Evolutionary conservation across 2,113 vertebrate genomes (phyloP), one percentile per base, ranked within the genome.

Genomic region (Platycercus adscitus): DNA sequence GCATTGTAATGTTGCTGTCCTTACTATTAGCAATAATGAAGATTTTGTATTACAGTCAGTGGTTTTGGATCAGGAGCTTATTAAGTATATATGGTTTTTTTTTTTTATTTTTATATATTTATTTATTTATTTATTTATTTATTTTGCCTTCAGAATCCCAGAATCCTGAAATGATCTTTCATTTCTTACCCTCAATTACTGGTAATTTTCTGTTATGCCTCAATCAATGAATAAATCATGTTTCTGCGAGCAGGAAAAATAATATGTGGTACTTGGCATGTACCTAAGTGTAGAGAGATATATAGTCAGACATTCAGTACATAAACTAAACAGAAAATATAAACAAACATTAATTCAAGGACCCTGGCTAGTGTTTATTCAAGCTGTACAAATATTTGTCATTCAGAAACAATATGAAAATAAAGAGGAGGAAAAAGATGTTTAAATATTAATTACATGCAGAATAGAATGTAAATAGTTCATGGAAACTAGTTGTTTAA

Each of bases 391-490:
- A 96, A 89, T 95, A 96, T 94, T 95, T 96, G 80, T 69, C 65
- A 91, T 96, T 91, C 65, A 91, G 83, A 95, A 96, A 94, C 58
- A 93, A 93, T 81, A 58, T 13, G 87, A 81, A 96, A 92, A 81
- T 85, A 88, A 83, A 76, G 55, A 90, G 55, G 41, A 86, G 6
- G 35, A 28, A 89, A 91, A 90, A 88, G 41, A 61, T 53, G 7
- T 79, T 96, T 92, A 96, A 96, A 95, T 95, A 97, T 97, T 96
- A 92, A 96, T 92, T 96, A 35, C 58, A 68, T 66, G 46, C 66
- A 92, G 81, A 95, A 89, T 80, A 17, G 63, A 92, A 95, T 63
- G 46, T 43, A 66, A 55, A 44, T 69, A 81, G 41, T 81, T 84
- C 81, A 81, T 1, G 2, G 66, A 96, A 94, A 70, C 9, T 35